Percentiles rank a stretch among this genome's conserved stretches.
These are phyloP conservation scores for Temnothorax nylanderi DNA, from an alignment of 1,140 invertebrate genomes.

Conservation along the genomic window DNA sequence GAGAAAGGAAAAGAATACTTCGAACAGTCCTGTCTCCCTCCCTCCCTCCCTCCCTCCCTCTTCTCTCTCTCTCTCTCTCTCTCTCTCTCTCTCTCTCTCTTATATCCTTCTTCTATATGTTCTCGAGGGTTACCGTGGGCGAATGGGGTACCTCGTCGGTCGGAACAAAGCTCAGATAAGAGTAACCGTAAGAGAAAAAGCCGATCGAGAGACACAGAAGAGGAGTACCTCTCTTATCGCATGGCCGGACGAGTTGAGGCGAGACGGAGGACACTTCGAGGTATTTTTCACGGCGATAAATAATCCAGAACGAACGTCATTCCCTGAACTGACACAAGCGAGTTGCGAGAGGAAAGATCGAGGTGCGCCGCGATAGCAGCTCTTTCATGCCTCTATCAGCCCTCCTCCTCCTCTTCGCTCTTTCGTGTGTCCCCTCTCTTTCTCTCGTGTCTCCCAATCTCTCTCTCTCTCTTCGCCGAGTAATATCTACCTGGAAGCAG, in stretches of 20 bases:
- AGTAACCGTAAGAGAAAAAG: slow-evolving; percentile 52
- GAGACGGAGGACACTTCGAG: slow-evolving; percentile 70
- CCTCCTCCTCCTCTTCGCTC: background rate
- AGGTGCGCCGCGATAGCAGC: slow-evolving; percentile 67
- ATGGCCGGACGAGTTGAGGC: slow-evolving; percentile 26
- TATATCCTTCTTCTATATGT: slow-evolving; percentile 25
- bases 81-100: slow-evolving; percentile 1
- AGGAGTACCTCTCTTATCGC: slow-evolving; percentile 63
- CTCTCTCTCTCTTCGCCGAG: slow-evolving; percentile 37
- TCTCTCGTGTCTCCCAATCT: background rate
- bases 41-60: background rate
- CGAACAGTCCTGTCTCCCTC: slow-evolving; percentile 46
- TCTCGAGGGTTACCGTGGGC: slow-evolving; percentile 73
- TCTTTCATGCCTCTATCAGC: slow-evolving; percentile 63
- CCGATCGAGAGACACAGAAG: slow-evolving; percentile 45
- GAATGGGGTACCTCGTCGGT: slow-evolving; percentile 72
- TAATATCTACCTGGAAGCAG: slow-evolving; percentile 73
- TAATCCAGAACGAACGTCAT: slow-evolving; percentile 77
- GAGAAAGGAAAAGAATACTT: slow-evolving; percentile 61
- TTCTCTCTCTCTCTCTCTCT: slow-evolving; percentile 12
- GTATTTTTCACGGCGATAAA: slow-evolving; percentile 78
- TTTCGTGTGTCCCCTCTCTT: background rate
- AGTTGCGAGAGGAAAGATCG: slow-evolving; percentile 35
- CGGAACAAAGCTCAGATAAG: slow-evolving; percentile 78
- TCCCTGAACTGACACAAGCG: slow-evolving; percentile 68